Evolutionary conservation across 2,888 invertebrate species (phyloP).

Genomic region (Liposcelis brunnea): DNA sequence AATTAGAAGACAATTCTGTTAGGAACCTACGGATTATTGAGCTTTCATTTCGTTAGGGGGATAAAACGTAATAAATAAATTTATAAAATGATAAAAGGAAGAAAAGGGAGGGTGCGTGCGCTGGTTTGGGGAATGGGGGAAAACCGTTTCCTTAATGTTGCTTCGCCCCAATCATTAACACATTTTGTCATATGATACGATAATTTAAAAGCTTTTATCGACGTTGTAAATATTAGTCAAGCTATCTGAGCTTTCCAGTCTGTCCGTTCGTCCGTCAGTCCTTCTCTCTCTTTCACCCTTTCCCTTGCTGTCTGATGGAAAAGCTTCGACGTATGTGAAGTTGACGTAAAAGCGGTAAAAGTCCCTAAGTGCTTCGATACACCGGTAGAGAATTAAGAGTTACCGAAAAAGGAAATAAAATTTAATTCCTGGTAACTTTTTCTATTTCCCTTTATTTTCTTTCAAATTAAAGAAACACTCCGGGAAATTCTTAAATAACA

Average conservation of each 20-base stretch:
- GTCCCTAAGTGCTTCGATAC: no score
- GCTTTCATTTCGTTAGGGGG: neutral
- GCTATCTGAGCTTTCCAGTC: neutral
- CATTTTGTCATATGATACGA: constrained; percentile 9
- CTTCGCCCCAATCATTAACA: constrained; percentile 6
- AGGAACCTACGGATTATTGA: no score
- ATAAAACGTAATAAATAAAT: constrained; percentile 9
- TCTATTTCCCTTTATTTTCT: no score
- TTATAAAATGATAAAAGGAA: constrained; percentile 9
- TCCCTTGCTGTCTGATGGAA: neutral
- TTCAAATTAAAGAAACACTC: no score
- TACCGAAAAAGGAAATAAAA: no score
- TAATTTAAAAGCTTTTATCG: constrained; percentile 9
- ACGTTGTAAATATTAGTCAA: neutral
- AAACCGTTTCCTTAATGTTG: constrained; percentile 7
- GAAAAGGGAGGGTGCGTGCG: neutral
- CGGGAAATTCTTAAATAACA: no score
- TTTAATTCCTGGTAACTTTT: no score
- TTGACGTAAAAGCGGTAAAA: no score
- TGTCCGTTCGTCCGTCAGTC: constrained; percentile 12
- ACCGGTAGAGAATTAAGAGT: no score
- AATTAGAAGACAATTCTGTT: no score
- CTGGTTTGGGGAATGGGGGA: neutral
- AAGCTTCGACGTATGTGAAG: neutral
- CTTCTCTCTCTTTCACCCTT: constrained; percentile 6